Evolutionary conservation across 2,797 vertebrate species (phyloP).

Genomic region (Mastacembelus armatus): DNA sequence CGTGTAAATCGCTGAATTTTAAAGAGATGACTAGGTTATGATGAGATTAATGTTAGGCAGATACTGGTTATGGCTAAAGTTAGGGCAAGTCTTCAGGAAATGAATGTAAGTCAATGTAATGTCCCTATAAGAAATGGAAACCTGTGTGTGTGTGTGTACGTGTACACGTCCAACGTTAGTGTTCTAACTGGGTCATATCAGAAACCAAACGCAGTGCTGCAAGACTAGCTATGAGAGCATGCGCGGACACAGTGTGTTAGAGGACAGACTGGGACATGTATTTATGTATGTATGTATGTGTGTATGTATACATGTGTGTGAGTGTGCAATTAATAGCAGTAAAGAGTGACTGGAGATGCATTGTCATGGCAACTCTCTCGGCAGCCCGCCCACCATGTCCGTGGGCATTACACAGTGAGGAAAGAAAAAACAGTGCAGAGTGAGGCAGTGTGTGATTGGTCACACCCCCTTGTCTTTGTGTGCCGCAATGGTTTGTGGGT

Average conservation of each 20-base stretch:
- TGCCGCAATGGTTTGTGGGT: slow-evolving; percentile 91
- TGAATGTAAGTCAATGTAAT: too few species aligned
- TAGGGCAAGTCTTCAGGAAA: too few species aligned
- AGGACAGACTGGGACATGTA: slow-evolving; percentile 4
- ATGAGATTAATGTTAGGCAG: too few species aligned
- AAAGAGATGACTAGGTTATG: too few species aligned
- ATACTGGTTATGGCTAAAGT: too few species aligned
- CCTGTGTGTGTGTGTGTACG: slow-evolving; percentile 15
- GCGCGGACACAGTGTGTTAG: neutral
- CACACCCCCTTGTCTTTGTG: slow-evolving; percentile 97
- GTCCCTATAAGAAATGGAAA: too few species aligned
- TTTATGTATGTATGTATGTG: neutral
- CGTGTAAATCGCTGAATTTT: too few species aligned
- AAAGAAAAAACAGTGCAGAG: slow-evolving; percentile 80
- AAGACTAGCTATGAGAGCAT: slow-evolving; percentile 38
- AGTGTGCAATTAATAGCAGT: slow-evolving; percentile 26
- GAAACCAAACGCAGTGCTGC: slow-evolving; percentile 65
- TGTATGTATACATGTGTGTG: slow-evolving; percentile 1
- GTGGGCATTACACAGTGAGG: slow-evolving; percentile 86
- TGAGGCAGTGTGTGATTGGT: slow-evolving; percentile 92
- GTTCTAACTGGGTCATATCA: slow-evolving; percentile 70
- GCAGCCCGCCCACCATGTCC: slow-evolving; percentile 88
- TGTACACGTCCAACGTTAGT: slow-evolving; percentile 55
- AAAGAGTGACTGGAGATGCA: slow-evolving; percentile 86
- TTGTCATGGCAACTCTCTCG: slow-evolving; percentile 89